Percentiles rank a stretch among this genome's conserved stretches.
phyloP scores from a whole-genome alignment of 2,888 invertebrate genomes.

The Oligia latruncula region DNA sequence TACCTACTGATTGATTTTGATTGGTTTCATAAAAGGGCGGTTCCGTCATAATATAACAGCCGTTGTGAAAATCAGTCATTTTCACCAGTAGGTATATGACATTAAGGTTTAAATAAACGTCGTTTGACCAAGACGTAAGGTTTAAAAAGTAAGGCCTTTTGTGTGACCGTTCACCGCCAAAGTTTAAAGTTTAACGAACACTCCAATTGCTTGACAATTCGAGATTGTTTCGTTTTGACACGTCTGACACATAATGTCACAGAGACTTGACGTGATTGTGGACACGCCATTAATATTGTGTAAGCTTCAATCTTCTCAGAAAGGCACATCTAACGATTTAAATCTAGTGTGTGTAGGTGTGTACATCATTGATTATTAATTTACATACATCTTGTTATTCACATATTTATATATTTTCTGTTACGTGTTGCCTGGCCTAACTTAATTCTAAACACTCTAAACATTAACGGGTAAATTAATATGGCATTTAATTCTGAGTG shows the following conservation, averaged over 20 bases:
- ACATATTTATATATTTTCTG: slow-evolving; percentile 41
- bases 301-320: not conserved
- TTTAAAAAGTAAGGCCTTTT: too few relatives aligned
- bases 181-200: not conserved
- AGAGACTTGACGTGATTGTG: not conserved
- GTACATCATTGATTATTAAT: slow-evolving; percentile 37
- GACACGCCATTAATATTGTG: not conserved
- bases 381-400: slow-evolving; percentile 54
- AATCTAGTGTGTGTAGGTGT: not conserved
- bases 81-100: not conserved
- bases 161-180: not conserved
- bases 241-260: not conserved
- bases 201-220: not conserved
- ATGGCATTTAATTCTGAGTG: slow-evolving; percentile 86
- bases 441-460: slow-evolving; percentile 70
- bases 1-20: not conserved
- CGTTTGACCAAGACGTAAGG: too few relatives aligned
- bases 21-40: not conserved
- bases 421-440: slow-evolving; percentile 40
- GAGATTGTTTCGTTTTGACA: not conserved
- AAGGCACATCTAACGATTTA: not conserved
- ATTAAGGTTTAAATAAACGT: not conserved
- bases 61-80: not conserved
- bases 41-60: not conserved
- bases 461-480: slow-evolving; percentile 78